Conservation (phyloP, 1,140 invertebrate species). For the Leptonema lineaticorne region DNA sequence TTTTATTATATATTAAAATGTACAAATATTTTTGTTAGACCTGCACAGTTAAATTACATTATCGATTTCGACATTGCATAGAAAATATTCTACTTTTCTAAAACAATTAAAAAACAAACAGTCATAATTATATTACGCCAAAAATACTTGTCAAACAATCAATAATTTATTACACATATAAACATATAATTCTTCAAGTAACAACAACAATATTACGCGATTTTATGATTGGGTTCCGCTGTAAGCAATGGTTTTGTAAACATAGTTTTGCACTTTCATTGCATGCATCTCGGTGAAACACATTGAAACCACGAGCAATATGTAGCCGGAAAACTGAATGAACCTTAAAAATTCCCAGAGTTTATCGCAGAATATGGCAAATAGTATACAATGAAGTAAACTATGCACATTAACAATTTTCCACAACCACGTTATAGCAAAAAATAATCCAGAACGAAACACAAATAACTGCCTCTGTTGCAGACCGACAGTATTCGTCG, state of each 20-base stretch:
- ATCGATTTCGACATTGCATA: background rate
- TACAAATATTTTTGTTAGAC: too few relatives aligned
- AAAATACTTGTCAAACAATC: slow-evolving; percentile 7
- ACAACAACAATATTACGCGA: slow-evolving; percentile 11
- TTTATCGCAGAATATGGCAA: slow-evolving; percentile 80
- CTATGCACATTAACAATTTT: slow-evolving; percentile 78
- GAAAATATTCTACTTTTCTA: background rate
- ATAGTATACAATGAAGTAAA: slow-evolving; percentile 70
- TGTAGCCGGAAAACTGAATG: slow-evolving; percentile 64
- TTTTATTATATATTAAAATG: too few relatives aligned
- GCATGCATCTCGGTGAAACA: slow-evolving; percentile 63
- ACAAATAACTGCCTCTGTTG: slow-evolving; percentile 57
- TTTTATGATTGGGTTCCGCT: slow-evolving; percentile 30
- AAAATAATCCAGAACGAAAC: slow-evolving; percentile 68
- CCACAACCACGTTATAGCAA: slow-evolving; percentile 74
- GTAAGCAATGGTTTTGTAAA: slow-evolving; percentile 48
- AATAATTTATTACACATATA: slow-evolving; percentile 1
- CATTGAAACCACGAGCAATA: slow-evolving; percentile 58
- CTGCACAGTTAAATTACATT: too few relatives aligned
- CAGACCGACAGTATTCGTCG: slow-evolving; percentile 44
- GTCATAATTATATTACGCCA: background rate
- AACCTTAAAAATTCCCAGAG: slow-evolving; percentile 69
- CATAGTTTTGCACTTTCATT: slow-evolving; percentile 56
- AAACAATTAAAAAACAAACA: background rate
- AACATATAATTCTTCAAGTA: background rate